Evolutionary conservation across 2,888 invertebrate species (phyloP).

Genomic region (Campoplex nolae): DNA sequence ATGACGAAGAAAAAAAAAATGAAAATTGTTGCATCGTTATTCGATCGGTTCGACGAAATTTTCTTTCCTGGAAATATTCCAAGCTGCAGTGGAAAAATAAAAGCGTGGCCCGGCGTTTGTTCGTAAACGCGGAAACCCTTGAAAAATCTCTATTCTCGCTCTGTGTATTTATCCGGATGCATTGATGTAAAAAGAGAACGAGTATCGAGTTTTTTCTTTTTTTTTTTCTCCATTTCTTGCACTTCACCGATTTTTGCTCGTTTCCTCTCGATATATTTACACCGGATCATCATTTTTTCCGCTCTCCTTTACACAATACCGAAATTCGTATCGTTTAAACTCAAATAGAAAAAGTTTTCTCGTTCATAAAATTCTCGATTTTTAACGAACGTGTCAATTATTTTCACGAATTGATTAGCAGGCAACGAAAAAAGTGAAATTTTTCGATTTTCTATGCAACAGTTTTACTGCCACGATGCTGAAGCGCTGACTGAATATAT

Average conservation of each 20-base stretch:
- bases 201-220: background rate
- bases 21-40: background rate
- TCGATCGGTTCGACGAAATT: background rate
- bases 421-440: background rate
- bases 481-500: no score
- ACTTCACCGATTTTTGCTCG: background rate
- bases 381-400: background rate
- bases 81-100: background rate
- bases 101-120: background rate
- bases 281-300: background rate
- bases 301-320: background rate
- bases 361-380: background rate
- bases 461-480: no score
- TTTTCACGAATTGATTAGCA: background rate
- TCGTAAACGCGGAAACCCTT: background rate
- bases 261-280: constrained; percentile 1
- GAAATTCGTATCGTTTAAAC: background rate
- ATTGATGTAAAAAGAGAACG: background rate
- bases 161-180: background rate
- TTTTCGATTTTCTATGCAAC: no score
- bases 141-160: background rate
- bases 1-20: background rate
- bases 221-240: background rate
- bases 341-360: background rate
- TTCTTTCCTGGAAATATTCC: background rate